Evolutionary conservation across 2,797 vertebrate species (phyloP), one percentile per base, ranked within the genome.

Genomic region (Chromis chromis): DNA sequence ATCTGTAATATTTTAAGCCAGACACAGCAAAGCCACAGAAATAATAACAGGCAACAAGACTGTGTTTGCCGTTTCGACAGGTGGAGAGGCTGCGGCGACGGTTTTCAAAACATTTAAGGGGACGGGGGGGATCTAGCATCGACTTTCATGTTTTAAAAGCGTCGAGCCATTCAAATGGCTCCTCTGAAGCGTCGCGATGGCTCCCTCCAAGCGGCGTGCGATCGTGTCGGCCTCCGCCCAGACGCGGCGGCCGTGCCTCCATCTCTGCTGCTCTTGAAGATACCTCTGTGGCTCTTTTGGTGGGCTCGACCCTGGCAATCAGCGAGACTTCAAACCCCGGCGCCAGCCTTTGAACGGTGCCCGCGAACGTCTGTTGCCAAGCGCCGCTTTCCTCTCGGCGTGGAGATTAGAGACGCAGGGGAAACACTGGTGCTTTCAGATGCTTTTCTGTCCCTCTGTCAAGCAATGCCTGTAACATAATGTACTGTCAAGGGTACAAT

Each of bases 191-290:
- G 33, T 57, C 11, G 64, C n/a, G 74, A 78, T 64, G 70, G 64
- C 80, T 78, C 65, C 83, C 72, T 75, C 76, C 48, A 67, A 81
- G 61, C 61, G 76, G 55, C 49, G 79, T 28, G 6, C 7, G 66
- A 69, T 65, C 40, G 80, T 57, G 79, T 58, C 72, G 57, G 70
- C 85, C 84, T 69, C 79, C 55, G 57, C 83, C 78, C 84, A 84
- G 83, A 85, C 46, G 53, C 21, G 36, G 42, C 31, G 31, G 77
- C 76, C 55, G 60, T 48, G 52, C 52, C 77, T 75, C 82, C 83
- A 71, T 87, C 83, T 92, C 90, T 91, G 89, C 83, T 86, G 86
- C 82, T 88, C 90, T 93, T 93, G 90, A 92, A 92, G 92, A 93
- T 92, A 92, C 80, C 61, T 61, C 63, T 19, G 58, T 48, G 76